Percentiles rank a stretch among this genome's conserved stretches.
phyloP scores from a whole-genome alignment of 1,140 invertebrate species.

The Drosophila busckii region DNA sequence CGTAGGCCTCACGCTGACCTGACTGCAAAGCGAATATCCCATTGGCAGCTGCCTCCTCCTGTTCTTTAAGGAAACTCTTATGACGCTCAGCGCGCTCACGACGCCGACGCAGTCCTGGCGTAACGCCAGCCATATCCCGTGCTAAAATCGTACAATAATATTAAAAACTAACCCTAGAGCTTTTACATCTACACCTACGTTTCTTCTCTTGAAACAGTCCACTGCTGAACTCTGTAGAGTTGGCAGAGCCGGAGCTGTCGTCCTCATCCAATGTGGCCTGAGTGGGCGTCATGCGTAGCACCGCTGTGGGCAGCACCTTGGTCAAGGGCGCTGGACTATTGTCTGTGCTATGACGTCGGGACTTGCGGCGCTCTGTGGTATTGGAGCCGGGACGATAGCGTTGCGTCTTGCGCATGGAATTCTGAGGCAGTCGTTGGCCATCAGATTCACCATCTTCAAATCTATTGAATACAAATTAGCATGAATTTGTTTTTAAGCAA shows the following conservation, averaged over 20 bases:
- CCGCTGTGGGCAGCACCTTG: conserved; percentile 62
- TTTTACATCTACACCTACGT: conserved; percentile 44
- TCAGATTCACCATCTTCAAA: conserved; percentile 78
- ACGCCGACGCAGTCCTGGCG: conserved; percentile 86
- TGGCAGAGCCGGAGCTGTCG: conserved; percentile 77
- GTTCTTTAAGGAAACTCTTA: conserved; percentile 88
- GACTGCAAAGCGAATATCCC: conserved; percentile 80
- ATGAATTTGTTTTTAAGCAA: conserved; percentile 40
- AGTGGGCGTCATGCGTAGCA: conserved; percentile 60
- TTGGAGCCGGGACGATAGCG: conserved; percentile 83
- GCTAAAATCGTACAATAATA: conserved; percentile 16
- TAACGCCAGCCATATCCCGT: conserved; percentile 82
- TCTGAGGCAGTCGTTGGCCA: conserved; percentile 83
- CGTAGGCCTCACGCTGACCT: conserved; percentile 80
- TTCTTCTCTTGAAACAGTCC: conserved; percentile 71
- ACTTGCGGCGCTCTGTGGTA: conserved; percentile 86
- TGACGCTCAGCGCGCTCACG: conserved; percentile 89
- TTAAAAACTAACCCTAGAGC: too few relatives aligned
- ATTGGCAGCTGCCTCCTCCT: conserved; percentile 84
- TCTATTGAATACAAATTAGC: conserved; percentile 15
- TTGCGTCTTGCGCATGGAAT: conserved; percentile 88
- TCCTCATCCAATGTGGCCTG: conserved; percentile 78
- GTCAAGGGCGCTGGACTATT: conserved; percentile 81
- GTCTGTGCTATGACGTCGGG: conserved; percentile 86
- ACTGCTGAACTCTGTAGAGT: conserved; percentile 67